phyloP scores from a whole-genome alignment of 2,888 invertebrate species.

The Amblyteles armatorius region DNA sequence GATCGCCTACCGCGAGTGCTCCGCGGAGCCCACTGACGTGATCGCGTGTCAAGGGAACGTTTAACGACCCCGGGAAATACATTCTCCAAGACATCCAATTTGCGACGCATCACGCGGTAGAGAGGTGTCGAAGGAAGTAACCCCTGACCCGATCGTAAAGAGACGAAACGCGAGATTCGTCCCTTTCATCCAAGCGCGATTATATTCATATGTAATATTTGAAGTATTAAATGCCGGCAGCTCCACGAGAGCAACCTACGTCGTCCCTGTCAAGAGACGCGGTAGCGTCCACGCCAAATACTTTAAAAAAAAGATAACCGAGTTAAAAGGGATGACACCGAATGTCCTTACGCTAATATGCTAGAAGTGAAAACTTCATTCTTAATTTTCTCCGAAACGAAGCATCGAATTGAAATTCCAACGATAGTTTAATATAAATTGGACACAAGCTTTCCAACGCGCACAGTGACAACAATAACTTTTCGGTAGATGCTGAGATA shows the following conservation, averaged over 20 bases:
- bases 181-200: slow-evolving; percentile 22
- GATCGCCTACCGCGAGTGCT: slow-evolving; percentile 23
- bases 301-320: no score
- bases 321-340: no score
- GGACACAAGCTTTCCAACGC: no score
- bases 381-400: no score
- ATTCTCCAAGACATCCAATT: slow-evolving; percentile 72
- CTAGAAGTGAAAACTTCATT: no score
- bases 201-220: neutral
- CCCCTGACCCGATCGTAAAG: slow-evolving; percentile 34
- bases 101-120: slow-evolving; percentile 63
- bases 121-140: slow-evolving; percentile 46
- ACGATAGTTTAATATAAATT: no score
- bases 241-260: neutral
- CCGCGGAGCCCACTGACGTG: slow-evolving; percentile 46
- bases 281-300: no score
- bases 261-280: neutral
- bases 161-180: slow-evolving; percentile 16
- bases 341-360: no score
- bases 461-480: no score
- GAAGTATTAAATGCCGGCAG: neutral
- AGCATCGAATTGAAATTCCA: no score
- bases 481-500: no score
- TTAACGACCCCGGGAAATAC: slow-evolving; percentile 70
- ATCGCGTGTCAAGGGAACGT: slow-evolving; percentile 69